A percentile compares a stretch with the other conserved stretches of the same genome.
phyloP scores from a whole-genome alignment of 1,140 invertebrate genomes.

The Goniozus legneri region DNA sequence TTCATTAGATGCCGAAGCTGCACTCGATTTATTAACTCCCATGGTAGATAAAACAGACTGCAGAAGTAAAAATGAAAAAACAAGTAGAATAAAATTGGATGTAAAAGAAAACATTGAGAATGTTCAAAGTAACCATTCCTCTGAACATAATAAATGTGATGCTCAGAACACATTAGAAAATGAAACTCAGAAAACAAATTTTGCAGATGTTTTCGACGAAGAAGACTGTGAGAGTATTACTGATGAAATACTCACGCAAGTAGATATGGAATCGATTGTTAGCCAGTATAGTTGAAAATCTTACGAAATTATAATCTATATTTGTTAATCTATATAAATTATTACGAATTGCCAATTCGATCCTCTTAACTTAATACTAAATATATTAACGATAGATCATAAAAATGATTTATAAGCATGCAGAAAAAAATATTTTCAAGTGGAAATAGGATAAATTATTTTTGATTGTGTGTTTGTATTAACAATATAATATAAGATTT shows the following conservation, averaged over 20 bases:
- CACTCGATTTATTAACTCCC: background rate
- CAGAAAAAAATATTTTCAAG: no score
- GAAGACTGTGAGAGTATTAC: background rate
- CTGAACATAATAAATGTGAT: conserved; percentile 7
- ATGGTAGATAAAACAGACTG: background rate
- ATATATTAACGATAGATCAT: no score
- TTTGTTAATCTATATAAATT: no score
- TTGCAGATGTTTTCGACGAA: background rate
- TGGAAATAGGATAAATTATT: no score
- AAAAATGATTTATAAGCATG: no score
- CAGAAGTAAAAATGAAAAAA: background rate
- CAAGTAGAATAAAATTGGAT: background rate
- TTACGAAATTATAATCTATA: no score
- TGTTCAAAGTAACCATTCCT: background rate
- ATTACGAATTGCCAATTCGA: no score
- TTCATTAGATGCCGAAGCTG: background rate
- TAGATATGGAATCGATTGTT: conserved; percentile 29
- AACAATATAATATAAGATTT: no score
- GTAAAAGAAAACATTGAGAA: conserved; percentile 6
- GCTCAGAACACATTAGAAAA: no score
- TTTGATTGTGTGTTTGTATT: no score
- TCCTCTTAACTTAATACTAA: no score
- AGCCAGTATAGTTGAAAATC: no score
- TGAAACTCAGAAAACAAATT: background rate
- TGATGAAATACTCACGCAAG: conserved; percentile 35